A percentile compares a stretch with the other conserved stretches of the same genome.
These are phyloP conservation scores for Amiota mariae DNA, from an alignment of 2,888 invertebrate genomes.

Conservation along the genomic window DNA sequence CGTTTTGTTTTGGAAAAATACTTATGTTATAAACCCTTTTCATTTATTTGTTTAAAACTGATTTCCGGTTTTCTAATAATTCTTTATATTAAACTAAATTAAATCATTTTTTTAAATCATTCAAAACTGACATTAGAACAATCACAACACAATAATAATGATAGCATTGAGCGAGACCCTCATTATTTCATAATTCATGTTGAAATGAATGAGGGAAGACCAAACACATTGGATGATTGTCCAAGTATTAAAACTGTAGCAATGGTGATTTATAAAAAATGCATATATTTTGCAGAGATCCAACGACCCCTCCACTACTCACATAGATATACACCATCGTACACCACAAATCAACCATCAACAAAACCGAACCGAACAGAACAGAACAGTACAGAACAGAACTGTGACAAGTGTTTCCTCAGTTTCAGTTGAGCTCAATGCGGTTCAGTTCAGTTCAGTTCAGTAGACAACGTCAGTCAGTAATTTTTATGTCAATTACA, in stretches of 20 bases:
- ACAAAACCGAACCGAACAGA: slow-evolving; percentile 4
- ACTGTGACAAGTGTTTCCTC: slow-evolving; percentile 65
- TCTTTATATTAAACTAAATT: slow-evolving; percentile 52
- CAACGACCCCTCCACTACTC: not conserved
- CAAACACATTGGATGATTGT: not conserved
- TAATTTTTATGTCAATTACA: slow-evolving; percentile 27
- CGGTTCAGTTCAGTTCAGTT: not conserved
- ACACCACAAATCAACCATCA: not conserved
- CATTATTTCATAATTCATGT: slow-evolving; percentile 8
- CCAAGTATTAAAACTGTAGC: not conserved
- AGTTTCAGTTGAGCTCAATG: slow-evolving; percentile 39
- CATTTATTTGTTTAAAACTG: not conserved
- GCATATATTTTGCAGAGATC: slow-evolving; percentile 16
- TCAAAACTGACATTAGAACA: slow-evolving; percentile 24
- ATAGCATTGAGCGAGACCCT: slow-evolving; percentile 9
- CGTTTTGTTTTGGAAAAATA: too few species aligned
- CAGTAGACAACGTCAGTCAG: slow-evolving; percentile 11
- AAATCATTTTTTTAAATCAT: slow-evolving; percentile 53
- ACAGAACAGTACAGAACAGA: slow-evolving; percentile 40
- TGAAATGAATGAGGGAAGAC: not conserved
- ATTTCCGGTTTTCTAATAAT: slow-evolving; percentile 54
- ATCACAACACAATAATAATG: not conserved
- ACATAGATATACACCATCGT: not conserved
- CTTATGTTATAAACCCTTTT: not conserved
- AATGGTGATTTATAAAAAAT: slow-evolving; percentile 17